phyloP scores from a whole-genome alignment of 2,888 invertebrate species.

The Acrobasis consociella region DNA sequence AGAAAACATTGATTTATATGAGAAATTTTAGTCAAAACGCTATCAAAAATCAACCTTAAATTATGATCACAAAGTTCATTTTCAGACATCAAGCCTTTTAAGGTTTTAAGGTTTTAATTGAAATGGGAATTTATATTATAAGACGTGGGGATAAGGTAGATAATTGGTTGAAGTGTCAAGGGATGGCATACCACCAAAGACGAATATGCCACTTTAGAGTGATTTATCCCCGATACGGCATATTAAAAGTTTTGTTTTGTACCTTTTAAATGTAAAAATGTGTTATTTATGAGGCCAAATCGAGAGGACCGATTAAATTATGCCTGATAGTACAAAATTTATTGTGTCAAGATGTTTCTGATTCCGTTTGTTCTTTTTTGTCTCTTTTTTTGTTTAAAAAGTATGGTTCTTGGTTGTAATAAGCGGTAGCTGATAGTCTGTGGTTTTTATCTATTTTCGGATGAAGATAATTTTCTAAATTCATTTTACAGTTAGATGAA shows the following conservation, averaged over 20 bases:
- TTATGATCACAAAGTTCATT: slow-evolving; percentile 17
- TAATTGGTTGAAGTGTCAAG: slow-evolving; percentile 29
- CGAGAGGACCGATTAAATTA: slow-evolving; percentile 80
- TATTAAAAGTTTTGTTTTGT: slow-evolving; percentile 80
- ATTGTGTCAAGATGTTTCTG: slow-evolving; percentile 61
- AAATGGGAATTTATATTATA: slow-evolving; percentile 26
- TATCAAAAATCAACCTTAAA: slow-evolving; percentile 34
- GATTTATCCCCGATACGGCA: slow-evolving; percentile 78
- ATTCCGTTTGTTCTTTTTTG: slow-evolving; percentile 56
- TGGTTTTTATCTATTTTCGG: background rate
- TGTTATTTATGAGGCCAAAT: slow-evolving; percentile 79
- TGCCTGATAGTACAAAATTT: slow-evolving; percentile 76
- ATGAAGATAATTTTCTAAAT: too few species aligned
- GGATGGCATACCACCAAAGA: slow-evolving; percentile 58
- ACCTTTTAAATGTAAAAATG: slow-evolving; percentile 78
- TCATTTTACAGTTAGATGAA: too few species aligned
- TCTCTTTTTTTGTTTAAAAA: slow-evolving; percentile 33
- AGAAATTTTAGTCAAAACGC: slow-evolving; percentile 43
- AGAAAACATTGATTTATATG: slow-evolving; percentile 61
- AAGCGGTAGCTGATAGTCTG: slow-evolving; percentile 26
- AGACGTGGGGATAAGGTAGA: slow-evolving; percentile 25
- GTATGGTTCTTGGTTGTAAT: slow-evolving; percentile 1
- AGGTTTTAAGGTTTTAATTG: background rate
- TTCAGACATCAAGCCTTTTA: background rate
- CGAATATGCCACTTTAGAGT: slow-evolving; percentile 74